Evolutionary conservation across 2,113 vertebrate species (phyloP), one percentile per base, ranked within the genome.

Genomic region (Marmota flaviventris): DNA sequence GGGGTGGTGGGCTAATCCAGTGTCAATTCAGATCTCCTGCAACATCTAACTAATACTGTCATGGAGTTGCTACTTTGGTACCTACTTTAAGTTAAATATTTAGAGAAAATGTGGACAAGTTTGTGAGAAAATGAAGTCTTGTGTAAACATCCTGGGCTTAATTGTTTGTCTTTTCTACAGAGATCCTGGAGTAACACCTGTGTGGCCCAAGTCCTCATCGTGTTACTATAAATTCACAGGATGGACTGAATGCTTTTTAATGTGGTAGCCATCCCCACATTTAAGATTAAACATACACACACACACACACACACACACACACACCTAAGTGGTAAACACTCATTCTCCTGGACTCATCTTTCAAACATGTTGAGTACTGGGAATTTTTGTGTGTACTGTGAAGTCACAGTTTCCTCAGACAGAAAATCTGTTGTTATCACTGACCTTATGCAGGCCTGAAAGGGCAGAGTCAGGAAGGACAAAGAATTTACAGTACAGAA

Each of bases 401-500:
- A 90, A 48, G 69, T 3, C 0, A 2, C 93, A 61, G 22, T 95
- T 97, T 98, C 84, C 84, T 81, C 85, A 3, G 18, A 93, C 89
- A 98, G 95, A 95, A 3, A 6, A 27, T 79, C 89, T 69, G 16
- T 97, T 97, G 24, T 93, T 95, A 78, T 93, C 95, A 25, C 73
- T 97, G 94, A 14, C 93, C 11, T 53, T 95, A 65, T 86, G 70
- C 96, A 89, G 79, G 12, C 37, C 86, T 91, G 11, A 81, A 97
- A 98, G 98, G 95, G 65, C 97, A 85, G 89, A 95, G 95, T 91
- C 56, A 56, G 85, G 93, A 95, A 98, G 93, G 92, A 96, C 94
- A 97, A 96, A 96, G 96, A 93, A 77, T 97, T 98, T 96, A 94
- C 94, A 96, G 93, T 61, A 17, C 90, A 94, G 93, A 85, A 63